These are phyloP conservation scores for Actinemys pallida DNA, from an alignment of 2,113 vertebrate genomes.

Conservation along the genomic window DNA sequence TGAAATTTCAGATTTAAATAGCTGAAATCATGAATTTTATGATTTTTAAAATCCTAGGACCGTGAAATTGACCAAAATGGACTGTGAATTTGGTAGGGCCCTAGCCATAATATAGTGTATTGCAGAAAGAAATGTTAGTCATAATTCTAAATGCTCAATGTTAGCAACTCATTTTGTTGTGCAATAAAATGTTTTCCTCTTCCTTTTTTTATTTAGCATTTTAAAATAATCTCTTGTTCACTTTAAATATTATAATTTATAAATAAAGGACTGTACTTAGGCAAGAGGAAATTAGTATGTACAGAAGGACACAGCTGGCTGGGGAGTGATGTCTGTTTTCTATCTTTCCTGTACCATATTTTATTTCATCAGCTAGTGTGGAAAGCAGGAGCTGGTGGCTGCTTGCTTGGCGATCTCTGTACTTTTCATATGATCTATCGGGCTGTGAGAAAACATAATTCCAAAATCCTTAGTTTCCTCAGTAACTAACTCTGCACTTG, in stretches of 20 bases:
- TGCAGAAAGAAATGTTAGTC: background rate
- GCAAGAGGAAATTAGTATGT: background rate
- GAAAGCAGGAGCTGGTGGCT: background rate
- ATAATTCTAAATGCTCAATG: background rate
- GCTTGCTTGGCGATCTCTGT: background rate
- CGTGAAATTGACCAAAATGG: too few species aligned
- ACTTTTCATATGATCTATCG: background rate
- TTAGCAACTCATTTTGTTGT: background rate
- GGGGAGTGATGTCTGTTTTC: background rate
- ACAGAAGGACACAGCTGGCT: background rate
- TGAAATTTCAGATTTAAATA: too few species aligned
- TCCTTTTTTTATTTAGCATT: slow-evolving; percentile 22
- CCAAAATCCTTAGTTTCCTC: background rate
- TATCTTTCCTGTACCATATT: slow-evolving; percentile 1
- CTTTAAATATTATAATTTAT: background rate
- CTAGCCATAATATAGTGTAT: background rate
- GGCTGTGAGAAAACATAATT: background rate
- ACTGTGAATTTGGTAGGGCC: too few species aligned
- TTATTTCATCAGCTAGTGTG: background rate
- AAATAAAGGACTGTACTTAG: slow-evolving; percentile 4
- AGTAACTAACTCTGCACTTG: background rate
- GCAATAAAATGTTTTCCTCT: background rate
- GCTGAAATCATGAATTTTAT: too few species aligned
- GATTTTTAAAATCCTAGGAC: too few species aligned
- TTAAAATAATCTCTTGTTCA: slow-evolving; percentile 16